Conservation (phyloP, 2,888 invertebrate genomes). For the Cryptocephalus moraei region DNA sequence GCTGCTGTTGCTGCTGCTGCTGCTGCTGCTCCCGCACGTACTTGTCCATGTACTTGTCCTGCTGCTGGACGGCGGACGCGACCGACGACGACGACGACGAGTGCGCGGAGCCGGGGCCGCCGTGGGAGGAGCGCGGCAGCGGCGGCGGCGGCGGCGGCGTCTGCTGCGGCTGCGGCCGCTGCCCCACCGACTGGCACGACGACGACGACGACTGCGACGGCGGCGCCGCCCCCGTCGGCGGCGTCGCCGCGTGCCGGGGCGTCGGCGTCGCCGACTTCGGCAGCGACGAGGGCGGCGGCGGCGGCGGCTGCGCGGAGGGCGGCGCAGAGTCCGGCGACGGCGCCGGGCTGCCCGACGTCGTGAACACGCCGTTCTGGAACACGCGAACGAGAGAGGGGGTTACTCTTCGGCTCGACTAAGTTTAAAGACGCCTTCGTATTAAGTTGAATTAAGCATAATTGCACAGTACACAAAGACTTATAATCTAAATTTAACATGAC, state of each 20-base stretch:
- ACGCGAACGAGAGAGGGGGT: background rate
- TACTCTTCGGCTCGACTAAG: background rate
- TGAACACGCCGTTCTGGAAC: slow-evolving; percentile 35
- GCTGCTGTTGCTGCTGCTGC: slow-evolving; percentile 30
- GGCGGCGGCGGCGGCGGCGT: slow-evolving; percentile 43
- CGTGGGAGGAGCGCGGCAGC: slow-evolving; percentile 35
- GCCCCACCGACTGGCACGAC: slow-evolving; percentile 24
- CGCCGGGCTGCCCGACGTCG: slow-evolving; percentile 39
- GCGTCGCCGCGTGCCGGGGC: slow-evolving; percentile 42
- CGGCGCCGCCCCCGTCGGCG: slow-evolving; percentile 39
- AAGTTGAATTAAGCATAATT: no score
- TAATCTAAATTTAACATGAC: no score
- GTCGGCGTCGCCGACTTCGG: slow-evolving; percentile 44
- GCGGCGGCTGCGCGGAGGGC: slow-evolving; percentile 46
- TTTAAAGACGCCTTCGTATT: no score
- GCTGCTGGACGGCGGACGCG: background rate
- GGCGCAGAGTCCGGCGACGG: slow-evolving; percentile 45
- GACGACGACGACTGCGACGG: slow-evolving; percentile 36
- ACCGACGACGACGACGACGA: background rate
- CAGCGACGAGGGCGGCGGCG: slow-evolving; percentile 43
- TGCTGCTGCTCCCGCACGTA: slow-evolving; percentile 18
- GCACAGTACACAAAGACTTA: no score
- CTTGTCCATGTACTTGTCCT: background rate
- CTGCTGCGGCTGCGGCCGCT: slow-evolving; percentile 41
- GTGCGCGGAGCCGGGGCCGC: background rate